These are phyloP conservation scores for Ictidomys tridecemlineatus DNA, from an alignment of 2,113 vertebrate species.

Conservation along the genomic window DNA sequence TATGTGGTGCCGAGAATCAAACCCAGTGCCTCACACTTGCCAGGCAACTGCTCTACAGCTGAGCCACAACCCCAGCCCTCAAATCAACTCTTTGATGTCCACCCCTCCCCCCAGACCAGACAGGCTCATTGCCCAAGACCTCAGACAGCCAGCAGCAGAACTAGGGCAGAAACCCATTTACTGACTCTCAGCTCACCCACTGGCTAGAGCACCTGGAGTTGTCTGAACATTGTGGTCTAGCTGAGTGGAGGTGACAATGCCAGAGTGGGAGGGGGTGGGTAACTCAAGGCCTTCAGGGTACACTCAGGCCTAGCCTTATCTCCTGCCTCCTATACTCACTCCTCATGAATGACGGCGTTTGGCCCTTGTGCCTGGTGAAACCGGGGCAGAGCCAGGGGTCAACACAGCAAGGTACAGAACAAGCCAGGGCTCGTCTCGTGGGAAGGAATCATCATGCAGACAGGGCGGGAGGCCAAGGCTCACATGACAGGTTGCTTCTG, in stretches of 20 bases:
- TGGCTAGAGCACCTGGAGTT: background rate
- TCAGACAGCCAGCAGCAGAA: constrained; percentile 20
- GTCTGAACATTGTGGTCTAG: background rate
- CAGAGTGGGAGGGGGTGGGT: background rate
- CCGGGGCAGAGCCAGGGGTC: background rate
- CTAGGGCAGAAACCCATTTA: background rate
- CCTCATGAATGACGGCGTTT: background rate
- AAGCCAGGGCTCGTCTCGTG: background rate
- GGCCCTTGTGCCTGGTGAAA: background rate
- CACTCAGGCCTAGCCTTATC: background rate
- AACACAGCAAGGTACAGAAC: background rate
- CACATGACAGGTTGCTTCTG: background rate
- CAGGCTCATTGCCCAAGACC: background rate
- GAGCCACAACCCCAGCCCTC: background rate
- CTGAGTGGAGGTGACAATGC: background rate
- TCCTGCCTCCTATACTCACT: constrained; percentile 1
- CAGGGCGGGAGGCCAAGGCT: background rate
- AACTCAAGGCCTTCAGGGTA: background rate
- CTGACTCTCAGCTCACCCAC: background rate
- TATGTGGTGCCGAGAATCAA: no score
- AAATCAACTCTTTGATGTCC: background rate
- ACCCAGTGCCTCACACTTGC: no score
- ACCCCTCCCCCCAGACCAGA: background rate
- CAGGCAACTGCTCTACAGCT: no score
- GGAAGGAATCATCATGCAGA: background rate